Evolutionary conservation across 2,113 vertebrate genomes (phyloP), one percentile per base, ranked within the genome.

Genomic region (Peromyscus leucopus): DNA sequence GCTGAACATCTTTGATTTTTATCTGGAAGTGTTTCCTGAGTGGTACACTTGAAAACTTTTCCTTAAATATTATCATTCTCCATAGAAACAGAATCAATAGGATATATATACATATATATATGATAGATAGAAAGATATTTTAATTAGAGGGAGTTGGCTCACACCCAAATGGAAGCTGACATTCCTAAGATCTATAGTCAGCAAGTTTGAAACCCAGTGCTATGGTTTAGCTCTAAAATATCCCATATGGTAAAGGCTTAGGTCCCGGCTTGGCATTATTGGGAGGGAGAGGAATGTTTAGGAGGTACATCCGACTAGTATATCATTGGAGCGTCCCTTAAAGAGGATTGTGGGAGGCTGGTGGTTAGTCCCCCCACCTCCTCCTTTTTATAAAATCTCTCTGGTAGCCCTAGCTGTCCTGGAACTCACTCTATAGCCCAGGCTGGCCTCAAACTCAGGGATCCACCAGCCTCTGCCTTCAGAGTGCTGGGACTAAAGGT

Each of bases 51-150:
- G 26, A 88, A 59, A 61, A 24, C 26, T 51, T 74, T 63, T 59
- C 59, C 72, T 88, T 42, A 76, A 51, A 4, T 16, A 57, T 92
- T 55, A 88, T 48, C 59, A 17, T 75, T 95, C 57, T 95, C 57
- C 76, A 83, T 12, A 90, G 86, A 65, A 94, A 94, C 65, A 83
- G 67, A 63, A 83, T 26, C 55, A 83, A 63, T 51, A 92, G 46
- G 55, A 51, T 51, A 63, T 51, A 36, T 7, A 63, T n/a, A 42
- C 10, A 65, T 65, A 12, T 65, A 46, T 5, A 67, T 16, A n/a
- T 67, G 24, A 22, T 4, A 87, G n/a, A 67, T 11, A 57, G 74
- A 46, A 5, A 57, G 33, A 55, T 19, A 74, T 7, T 61, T 67
- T n/a, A 31, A 39, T 31, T 65, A 33, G 6, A 93, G 8, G 26